These are phyloP conservation scores for Phasia obesa DNA, from an alignment of 2,888 invertebrate genomes.

Conservation along the genomic window DNA sequence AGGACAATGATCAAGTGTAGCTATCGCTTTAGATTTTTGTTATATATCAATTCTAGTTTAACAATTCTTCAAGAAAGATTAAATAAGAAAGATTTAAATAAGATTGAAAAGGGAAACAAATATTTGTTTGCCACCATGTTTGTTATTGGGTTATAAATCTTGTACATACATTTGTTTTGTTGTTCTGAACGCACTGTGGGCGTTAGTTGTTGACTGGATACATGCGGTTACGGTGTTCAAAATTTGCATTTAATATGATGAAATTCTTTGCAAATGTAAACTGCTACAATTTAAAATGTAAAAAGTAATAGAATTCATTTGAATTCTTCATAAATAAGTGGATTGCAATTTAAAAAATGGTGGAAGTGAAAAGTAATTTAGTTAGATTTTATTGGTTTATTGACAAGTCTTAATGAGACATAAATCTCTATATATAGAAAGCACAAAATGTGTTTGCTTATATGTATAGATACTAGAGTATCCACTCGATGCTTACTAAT, in stretches of 20 bases:
- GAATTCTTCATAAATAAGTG: not conserved
- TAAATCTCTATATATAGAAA: too few species aligned
- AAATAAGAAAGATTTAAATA: slow-evolving; percentile 23
- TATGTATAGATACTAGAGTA: too few species aligned
- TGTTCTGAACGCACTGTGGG: slow-evolving; percentile 73
- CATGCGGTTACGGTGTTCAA: slow-evolving; percentile 77
- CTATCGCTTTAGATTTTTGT: not conserved
- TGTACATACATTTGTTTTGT: not conserved
- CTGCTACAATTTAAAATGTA: slow-evolving; percentile 10
- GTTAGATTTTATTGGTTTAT: not conserved
- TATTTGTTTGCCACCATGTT: slow-evolving; percentile 53
- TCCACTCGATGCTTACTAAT: too few species aligned
- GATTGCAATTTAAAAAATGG: not conserved
- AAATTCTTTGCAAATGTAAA: slow-evolving; percentile 54
- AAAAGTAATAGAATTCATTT: slow-evolving; percentile 1
- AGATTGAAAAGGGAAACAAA: too few species aligned
- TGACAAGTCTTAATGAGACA: not conserved
- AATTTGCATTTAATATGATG: slow-evolving; percentile 75
- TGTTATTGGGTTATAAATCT: slow-evolving; percentile 27
- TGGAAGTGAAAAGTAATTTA: slow-evolving; percentile 14
- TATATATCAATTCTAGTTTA: slow-evolving; percentile 8
- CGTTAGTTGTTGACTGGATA: slow-evolving; percentile 76
- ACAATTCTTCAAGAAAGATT: slow-evolving; percentile 19
- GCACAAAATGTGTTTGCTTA: too few species aligned
- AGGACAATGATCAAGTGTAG: not conserved